Base-by-base conservation (phyloP, 1,140 invertebrate genomes). In the Dufourea novaeangliae region DNA sequence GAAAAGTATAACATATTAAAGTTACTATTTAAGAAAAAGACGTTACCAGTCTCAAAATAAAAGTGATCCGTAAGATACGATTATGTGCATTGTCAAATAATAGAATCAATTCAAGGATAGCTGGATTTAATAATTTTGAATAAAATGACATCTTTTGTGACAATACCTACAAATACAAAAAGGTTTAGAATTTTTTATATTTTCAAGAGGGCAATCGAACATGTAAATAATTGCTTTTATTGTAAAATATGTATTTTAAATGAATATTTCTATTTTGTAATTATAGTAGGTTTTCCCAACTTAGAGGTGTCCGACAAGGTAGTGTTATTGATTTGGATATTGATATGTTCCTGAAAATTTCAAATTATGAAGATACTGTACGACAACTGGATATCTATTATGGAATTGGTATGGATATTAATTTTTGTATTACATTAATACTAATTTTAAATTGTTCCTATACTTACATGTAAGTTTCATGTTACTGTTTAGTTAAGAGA, bases 361-460 rank as follows among this genome's bases (percentile, higher is more conserved):
- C 95, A 11, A 97, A 97, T 91, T 98, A 98, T 93, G 97, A 98
- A 91, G 97, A 98, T 79, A 97, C 97, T 46, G 96, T 98, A 4
- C 93, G 95, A 83, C 97, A 98, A 92, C 92, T 98, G 63, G 97
- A 98, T 92, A 95, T 97, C 87, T 98, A 97, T 91, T 98, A 98
- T 95, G 97, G 97, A 86, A 96, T 97, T 86, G 97, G 97, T 98
- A 93, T 93, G 87, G 75, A 61, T 70, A 39, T 63, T 52, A 34
- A 64, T 52, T 52, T 54, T 69, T 11, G 10, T 82, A 46, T 59
- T 77, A 29, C 34, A 72, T 63, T 52, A 70, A 59, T 29, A 71
- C 68, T 50, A 20, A 54, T 71, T 74, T 20, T 6, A 17, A 27
- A 27, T 20, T 37, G 4, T 25, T 39, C 57, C 78, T 56, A n/a